Base-by-base conservation (phyloP, 2,888 invertebrate genomes). In the Blastobasis adustella region DNA sequence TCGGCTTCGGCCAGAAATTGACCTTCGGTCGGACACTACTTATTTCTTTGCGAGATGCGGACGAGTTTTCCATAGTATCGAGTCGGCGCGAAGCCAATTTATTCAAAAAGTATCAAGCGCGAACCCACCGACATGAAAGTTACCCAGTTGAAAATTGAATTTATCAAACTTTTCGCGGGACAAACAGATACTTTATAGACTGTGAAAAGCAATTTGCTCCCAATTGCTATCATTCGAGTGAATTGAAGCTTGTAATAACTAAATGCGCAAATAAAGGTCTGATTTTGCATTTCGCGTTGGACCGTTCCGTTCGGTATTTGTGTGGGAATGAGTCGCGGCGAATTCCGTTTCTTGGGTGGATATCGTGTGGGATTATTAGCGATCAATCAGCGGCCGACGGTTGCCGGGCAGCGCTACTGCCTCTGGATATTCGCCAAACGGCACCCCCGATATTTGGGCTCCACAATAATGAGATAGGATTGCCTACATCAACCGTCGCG, bases 141-240 rank as follows among this genome's bases (percentile, higher is more conserved):
- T 82, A 75, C 73, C 73, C 76, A 71, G 69, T 77, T 76, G 77
- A 82, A 83, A 85, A 85, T 83, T 85, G 79, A 84, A 85, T 85
- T 85, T 82, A 82, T 83, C 76, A 83, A 84, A 85, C 75, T 84
- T 85, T 81, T 74, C 75, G 59, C 73, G 77, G 74, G 74, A 84
- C 82, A 84, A 82, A 85, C 77, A 83, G 81, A 78, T 79, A 79
- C 77, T 82, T 83, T 77, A 82, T 81, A 79, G 82, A 78, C 79
- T 82, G 84, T 82, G 80, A 82, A 84, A 83, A 82, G 76, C 79
- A 81, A 82, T 82, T 81, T 82, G 73, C 73, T 76, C 78, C 78
- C 80, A 76, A 81, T 83, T 75, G 78, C 71, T 73, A 79, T 75
- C 74, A 77, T 79, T 81, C 69, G 65, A 53, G 64, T 67, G 73